phyloP scores from a whole-genome alignment of 2,113 vertebrate species.

The Montifringilla adamsi region DNA sequence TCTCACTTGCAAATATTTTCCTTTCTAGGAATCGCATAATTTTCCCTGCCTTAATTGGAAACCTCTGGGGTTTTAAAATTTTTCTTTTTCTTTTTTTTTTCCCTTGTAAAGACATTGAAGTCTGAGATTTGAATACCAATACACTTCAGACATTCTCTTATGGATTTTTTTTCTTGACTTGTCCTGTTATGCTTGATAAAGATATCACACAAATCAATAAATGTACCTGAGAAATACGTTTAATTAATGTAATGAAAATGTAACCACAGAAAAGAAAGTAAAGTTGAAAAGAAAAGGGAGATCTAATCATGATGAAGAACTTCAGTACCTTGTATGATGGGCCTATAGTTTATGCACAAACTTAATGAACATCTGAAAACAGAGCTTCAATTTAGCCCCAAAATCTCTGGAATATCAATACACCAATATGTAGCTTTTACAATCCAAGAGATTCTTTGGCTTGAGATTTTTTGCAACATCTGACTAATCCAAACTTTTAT shows the following conservation, averaged over 20 bases:
- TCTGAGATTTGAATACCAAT: background rate
- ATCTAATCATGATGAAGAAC: background rate
- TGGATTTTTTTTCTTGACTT: background rate
- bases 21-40: background rate
- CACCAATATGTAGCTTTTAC: background rate
- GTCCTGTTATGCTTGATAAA: background rate
- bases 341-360: background rate
- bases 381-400: background rate
- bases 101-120: background rate
- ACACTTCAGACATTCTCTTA: background rate
- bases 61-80: fast-evolving
- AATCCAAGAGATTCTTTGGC: background rate
- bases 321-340: background rate
- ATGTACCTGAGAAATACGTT: background rate
- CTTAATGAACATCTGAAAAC: background rate
- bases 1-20: background rate
- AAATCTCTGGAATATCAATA: background rate
- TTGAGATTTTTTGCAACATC: background rate
- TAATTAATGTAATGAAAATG: background rate
- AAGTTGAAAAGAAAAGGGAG: background rate
- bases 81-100: background rate
- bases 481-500: background rate
- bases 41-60: background rate
- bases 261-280: background rate
- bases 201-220: background rate